Evolutionary conservation across 2,888 invertebrate species (phyloP), one percentile per base, ranked within the genome.

Genomic region (Hypsopygia costalis): DNA sequence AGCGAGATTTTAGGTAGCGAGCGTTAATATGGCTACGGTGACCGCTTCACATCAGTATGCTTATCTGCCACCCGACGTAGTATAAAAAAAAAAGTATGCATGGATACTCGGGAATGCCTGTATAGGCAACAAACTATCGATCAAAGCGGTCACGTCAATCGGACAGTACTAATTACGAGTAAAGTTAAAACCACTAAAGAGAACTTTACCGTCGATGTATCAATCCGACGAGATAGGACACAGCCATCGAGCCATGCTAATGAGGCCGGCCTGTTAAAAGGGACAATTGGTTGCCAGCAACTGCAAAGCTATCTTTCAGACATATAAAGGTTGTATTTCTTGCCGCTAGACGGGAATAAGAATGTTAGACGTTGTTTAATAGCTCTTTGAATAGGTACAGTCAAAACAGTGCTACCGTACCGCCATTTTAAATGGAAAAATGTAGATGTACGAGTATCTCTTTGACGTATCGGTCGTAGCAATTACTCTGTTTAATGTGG

Each of bases 121-220:
- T n/a, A 37, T 30, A 11, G 30, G 36, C 20, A 39, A 33, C 16
- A 42, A 43, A 50, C 51, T 61, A 62, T 68, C 57, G 55, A 68
- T 70, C 66, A 68, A 65, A 66, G 60, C 60, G 54, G 54, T 53
- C 52, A 58, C 51, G 52, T 64, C 51, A 54, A 58, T 52, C 49
- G 53, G 52, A 53, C 61, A 56, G 56, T 57, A 53, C 68, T 79
- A 78, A 82, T 82, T 79, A 77, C 70, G 58, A 59, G 61, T 59
- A 58, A 55, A 58, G 62, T 70, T 55, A 52, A 59, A 62, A 55
- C 60, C 58, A 55, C 57, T 71, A 75, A 73, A 71, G 62, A 71
- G 69, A 69, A 69, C 78, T 78, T 79, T 73, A 73, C 65, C 69
- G 75, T 78, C 77, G 74, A 82, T 73, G 78, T 81, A 81, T 82